Base-by-base conservation (phyloP, 2,797 vertebrate genomes). In the Sitta carolinensis region DNA sequence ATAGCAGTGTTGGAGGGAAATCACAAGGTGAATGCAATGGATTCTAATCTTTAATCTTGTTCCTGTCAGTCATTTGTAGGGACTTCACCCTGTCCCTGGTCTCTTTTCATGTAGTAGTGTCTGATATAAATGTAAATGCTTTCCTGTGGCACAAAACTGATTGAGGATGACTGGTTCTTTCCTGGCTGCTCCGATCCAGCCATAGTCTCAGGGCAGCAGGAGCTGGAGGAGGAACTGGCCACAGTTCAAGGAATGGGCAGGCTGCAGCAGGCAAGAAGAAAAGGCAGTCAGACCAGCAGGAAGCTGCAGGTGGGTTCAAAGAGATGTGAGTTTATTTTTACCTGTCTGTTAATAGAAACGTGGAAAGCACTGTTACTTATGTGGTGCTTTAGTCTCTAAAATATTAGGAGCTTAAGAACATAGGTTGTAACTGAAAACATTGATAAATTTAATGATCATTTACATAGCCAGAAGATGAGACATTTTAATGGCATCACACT, bases 101-200 rank as follows among this genome's bases (percentile, higher is more conserved):
- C 73, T 95, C 62, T 93, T 77, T 89, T 84, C 73, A 48, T 90
- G 77, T 95, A 90, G 72, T 93, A 91, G 92, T 94, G 86, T 96
- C 94, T 97, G 96, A 76, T 94, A 94, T 97, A 95, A 96, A 90
- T 96, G 92, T 95, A 95, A 95, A 88, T 96, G 94, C 95, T 97
- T 96, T 98, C 99, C 98, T 99, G 99, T 99, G 99, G 99, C 99
- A 99, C 99, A 99, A 99, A 99, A 99, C 99, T 99, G 99, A 99
- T 99, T 98, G 99, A 99, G 99, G 99, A 99, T 99, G 99, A 99
- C 99, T 99, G 99, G 99, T 99, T 99, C 98, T 99, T 99, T 99
- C 99, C 99, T 98, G 99, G 99, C 99, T 99, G 98, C 99, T 99
- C 99, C 97, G 98, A 99, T 99, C 98, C 99, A 99, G 99, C 98